These are phyloP conservation scores for Andinoacara biseriatus DNA, from an alignment of 2,113 vertebrate genomes.

Conservation along the genomic window DNA sequence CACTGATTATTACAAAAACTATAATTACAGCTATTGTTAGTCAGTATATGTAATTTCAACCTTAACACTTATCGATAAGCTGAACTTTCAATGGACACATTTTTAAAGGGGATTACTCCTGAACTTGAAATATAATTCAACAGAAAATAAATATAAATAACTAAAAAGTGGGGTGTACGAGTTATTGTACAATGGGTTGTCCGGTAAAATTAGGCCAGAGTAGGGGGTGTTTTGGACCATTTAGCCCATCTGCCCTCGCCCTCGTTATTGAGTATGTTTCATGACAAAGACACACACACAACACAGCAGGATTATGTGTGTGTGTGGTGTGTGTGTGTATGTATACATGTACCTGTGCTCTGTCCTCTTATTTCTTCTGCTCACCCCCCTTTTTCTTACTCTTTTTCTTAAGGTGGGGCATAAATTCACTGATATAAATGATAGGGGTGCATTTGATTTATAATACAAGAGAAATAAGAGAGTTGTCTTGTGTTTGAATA, in stretches of 20 bases:
- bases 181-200: background rate
- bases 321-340: too few species aligned
- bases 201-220: background rate
- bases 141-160: rapidly evolving
- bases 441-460: background rate
- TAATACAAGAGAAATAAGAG: background rate
- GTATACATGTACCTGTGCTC: too few species aligned
- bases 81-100: background rate
- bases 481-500: background rate
- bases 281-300: too few species aligned
- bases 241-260: background rate
- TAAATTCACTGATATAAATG: background rate
- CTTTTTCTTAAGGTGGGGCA: background rate
- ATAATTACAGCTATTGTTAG: background rate
- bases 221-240: background rate
- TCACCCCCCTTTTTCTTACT: too few species aligned
- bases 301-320: too few species aligned
- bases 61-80: background rate
- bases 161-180: background rate
- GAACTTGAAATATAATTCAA: background rate
- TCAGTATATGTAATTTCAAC: background rate
- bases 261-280: too few species aligned
- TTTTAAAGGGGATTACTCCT: background rate
- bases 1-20: background rate
- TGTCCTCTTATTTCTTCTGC: too few species aligned